Percentiles rank a stretch among this genome's conserved stretches.
Conservation (phyloP, 37 sponge, comb jelly and placozoan genomes). For the Hexactinellida sp. region DNA sequence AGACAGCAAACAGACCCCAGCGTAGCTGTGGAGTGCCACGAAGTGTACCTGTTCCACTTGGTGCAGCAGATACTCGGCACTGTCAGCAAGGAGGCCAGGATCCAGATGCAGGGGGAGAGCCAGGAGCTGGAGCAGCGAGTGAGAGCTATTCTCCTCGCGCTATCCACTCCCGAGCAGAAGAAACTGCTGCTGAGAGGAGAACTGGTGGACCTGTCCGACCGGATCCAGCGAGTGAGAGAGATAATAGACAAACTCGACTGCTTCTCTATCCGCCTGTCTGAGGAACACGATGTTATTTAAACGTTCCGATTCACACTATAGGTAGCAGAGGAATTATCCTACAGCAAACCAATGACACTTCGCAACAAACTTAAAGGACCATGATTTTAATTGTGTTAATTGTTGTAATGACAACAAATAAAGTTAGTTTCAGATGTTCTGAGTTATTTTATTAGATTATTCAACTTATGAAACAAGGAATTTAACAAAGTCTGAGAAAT, state of each 20-base stretch:
- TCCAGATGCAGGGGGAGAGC: conserved; percentile 4
- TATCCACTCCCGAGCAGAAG: not conserved
- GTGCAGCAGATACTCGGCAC: not conserved
- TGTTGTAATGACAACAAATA: too few relatives aligned
- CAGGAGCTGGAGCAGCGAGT: conserved; percentile 6
- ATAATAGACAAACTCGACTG: not conserved
- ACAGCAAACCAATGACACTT: too few relatives aligned
- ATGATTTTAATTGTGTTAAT: too few relatives aligned
- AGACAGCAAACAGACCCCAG: conserved; percentile 8
- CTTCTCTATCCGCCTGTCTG: not conserved
- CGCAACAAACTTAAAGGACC: too few relatives aligned
- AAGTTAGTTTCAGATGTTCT: too few relatives aligned
- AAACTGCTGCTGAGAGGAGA: not conserved
- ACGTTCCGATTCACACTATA: too few relatives aligned
- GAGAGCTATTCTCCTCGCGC: not conserved
- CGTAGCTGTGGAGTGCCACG: conserved; percentile 13
- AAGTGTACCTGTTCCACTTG: not conserved
- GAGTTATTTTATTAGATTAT: too few relatives aligned
- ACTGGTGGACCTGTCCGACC: not conserved
- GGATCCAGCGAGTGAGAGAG: conserved; percentile 6
- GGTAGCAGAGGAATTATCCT: too few relatives aligned
- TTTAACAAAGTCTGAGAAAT: too few relatives aligned
- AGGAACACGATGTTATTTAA: not conserved
- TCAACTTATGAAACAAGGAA: too few relatives aligned
- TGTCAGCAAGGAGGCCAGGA: not conserved